These are phyloP conservation scores for Scaptomyza pallida DNA, from an alignment of 1,140 invertebrate species.

Conservation along the genomic window DNA sequence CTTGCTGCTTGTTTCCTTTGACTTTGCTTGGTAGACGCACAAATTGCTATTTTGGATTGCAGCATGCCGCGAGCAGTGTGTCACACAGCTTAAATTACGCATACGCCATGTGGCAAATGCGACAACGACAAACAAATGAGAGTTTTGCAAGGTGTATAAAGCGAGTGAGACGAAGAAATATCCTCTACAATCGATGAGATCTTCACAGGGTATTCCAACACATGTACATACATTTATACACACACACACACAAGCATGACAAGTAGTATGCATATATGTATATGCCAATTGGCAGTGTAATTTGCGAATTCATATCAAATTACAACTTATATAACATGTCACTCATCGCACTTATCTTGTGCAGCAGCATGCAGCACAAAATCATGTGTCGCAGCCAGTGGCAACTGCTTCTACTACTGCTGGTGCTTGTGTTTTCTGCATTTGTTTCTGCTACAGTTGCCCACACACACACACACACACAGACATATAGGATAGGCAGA, in stretches of 20 bases:
- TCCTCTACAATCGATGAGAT: background rate
- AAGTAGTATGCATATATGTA: background rate
- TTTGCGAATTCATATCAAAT: constrained; percentile 74
- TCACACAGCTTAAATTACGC: constrained; percentile 58
- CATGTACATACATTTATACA: background rate
- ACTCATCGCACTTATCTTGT: constrained; percentile 69
- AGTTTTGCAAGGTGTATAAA: background rate
- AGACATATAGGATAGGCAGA: too few relatives aligned
- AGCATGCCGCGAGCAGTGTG: constrained; percentile 37
- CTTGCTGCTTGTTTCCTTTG: constrained; percentile 12
- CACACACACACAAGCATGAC: too few relatives aligned
- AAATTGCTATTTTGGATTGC: constrained; percentile 48
- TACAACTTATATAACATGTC: constrained; percentile 52
- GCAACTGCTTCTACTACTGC: constrained; percentile 12
- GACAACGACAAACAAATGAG: constrained; percentile 4
- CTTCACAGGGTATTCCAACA: background rate
- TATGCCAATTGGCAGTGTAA: constrained; percentile 67
- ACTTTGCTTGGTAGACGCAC: constrained; percentile 10
- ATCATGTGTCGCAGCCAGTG: constrained; percentile 46
- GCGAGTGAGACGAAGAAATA: background rate
- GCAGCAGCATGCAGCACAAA: constrained; percentile 11
- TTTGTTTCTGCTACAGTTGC: constrained; percentile 13
- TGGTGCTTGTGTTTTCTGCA: constrained; percentile 12
- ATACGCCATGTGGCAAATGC: constrained; percentile 65
- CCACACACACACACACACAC: too few relatives aligned